Conservation (phyloP, 2,113 vertebrate genomes). For the Beaufortia kweichowensis region DNA sequence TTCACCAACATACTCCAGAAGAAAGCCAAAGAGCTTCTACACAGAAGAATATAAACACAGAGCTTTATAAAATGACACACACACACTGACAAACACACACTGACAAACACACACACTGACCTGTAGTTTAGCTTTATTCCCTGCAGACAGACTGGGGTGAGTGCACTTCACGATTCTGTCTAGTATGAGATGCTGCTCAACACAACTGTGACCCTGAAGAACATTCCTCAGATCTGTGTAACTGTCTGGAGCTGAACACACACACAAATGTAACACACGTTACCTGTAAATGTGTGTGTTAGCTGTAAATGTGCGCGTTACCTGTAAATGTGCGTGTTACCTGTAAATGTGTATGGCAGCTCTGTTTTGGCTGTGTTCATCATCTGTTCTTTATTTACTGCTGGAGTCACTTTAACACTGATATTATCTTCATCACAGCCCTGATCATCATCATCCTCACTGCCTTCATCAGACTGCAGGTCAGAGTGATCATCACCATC, state of each 20-base stretch:
- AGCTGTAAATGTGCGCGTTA: conserved; percentile 78
- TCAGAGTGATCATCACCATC: conserved; percentile 76
- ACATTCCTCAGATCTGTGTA: conserved; percentile 75
- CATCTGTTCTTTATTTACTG: conserved; percentile 55
- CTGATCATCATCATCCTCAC: conserved; percentile 63
- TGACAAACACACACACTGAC: conserved; percentile 56
- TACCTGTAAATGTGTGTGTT: neutral
- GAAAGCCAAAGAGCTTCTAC: conserved; percentile 88
- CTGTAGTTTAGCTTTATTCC: conserved; percentile 90
- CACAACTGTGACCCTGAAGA: conserved; percentile 74
- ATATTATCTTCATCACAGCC: conserved; percentile 29
- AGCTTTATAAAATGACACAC: neutral
- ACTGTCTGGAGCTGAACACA: conserved; percentile 79
- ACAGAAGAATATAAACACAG: conserved; percentile 41
- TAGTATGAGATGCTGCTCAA: conserved; percentile 84
- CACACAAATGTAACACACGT: conserved; percentile 23
- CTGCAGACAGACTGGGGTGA: conserved; percentile 87
- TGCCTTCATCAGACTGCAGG: conserved; percentile 77
- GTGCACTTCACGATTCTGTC: conserved; percentile 88
- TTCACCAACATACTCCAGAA: conserved; percentile 88
- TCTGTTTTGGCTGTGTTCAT: conserved; percentile 71
- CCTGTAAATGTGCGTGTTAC: conserved; percentile 77
- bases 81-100: neutral
- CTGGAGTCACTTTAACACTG: neutral
- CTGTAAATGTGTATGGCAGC: conserved; percentile 86